These are phyloP conservation scores for Orientallactaga sibirica DNA, from an alignment of 2,797 vertebrate species.

Conservation along the genomic window DNA sequence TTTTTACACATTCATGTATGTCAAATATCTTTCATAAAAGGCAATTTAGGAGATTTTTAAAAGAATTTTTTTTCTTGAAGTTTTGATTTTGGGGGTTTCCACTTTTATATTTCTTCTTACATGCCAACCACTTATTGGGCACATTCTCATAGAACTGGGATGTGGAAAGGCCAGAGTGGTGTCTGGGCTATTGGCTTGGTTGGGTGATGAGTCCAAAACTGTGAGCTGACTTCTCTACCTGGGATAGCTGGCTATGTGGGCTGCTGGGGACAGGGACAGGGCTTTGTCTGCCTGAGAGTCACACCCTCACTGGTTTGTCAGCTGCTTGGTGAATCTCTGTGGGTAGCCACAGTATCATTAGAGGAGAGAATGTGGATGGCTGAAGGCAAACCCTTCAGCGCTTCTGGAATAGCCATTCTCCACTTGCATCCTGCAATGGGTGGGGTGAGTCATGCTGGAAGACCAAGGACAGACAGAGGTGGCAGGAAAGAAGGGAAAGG, in stretches of 20 bases:
- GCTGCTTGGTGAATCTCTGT: conserved; percentile 69
- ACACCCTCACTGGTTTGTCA: conserved; percentile 42
- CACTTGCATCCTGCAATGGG: conserved; percentile 16
- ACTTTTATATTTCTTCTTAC: conserved; percentile 28
- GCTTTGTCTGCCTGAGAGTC: not conserved
- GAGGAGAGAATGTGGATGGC: conserved; percentile 60
- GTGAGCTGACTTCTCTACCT: not conserved
- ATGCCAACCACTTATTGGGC: not conserved
- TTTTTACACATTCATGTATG: not conserved
- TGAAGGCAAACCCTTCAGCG: conserved; percentile 40
- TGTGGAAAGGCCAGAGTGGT: not conserved
- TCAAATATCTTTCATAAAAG: not conserved
- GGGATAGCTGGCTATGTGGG: conserved; percentile 21
- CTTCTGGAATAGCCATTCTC: conserved; percentile 54
- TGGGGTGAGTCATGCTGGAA: conserved; percentile 69
- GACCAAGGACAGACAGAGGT: conserved; percentile 54
- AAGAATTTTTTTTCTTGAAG: not conserved
- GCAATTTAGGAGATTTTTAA: not conserved
- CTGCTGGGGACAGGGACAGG: not conserved
- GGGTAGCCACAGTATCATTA: conserved; percentile 62
- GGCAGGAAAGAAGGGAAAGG: conserved; percentile 32
- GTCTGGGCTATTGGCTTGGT: not conserved
- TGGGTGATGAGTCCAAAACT: not conserved
- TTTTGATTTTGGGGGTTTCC: not conserved
- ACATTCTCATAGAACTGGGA: not conserved